Evolutionary conservation across 2,888 invertebrate genomes (phyloP).

Genomic region (Fabriciana adippe): DNA sequence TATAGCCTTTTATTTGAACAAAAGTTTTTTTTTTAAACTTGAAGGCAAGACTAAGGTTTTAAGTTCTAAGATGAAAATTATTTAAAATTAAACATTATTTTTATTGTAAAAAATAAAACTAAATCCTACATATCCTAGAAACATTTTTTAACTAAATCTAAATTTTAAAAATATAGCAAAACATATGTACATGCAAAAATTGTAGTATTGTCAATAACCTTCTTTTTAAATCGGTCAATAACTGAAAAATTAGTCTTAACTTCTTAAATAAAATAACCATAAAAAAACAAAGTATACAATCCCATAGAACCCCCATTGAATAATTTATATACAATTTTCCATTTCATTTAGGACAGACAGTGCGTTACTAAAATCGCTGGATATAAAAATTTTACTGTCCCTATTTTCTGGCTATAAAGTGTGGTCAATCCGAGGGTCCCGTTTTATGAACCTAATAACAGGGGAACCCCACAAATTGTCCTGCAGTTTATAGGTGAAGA

Average conservation of each 20-base stretch:
- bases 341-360: slow-evolving; percentile 42
- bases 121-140: too few relatives aligned
- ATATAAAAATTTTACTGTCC: slow-evolving; percentile 53
- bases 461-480: slow-evolving; percentile 39
- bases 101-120: too few relatives aligned
- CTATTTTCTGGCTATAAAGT: slow-evolving; percentile 53
- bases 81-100: too few relatives aligned
- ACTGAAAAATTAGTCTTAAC: background rate
- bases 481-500: slow-evolving; percentile 24
- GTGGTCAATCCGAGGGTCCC: slow-evolving; percentile 52
- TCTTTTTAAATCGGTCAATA: too few relatives aligned
- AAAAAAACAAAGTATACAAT: slow-evolving; percentile 21
- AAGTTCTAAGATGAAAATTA: too few relatives aligned
- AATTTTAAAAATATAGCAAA: too few relatives aligned
- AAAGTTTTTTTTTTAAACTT: too few relatives aligned
- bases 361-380: slow-evolving; percentile 46
- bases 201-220: too few relatives aligned
- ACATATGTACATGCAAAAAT: too few relatives aligned
- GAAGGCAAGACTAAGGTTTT: too few relatives aligned
- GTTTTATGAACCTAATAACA: slow-evolving; percentile 54
- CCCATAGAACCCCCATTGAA: slow-evolving; percentile 40
- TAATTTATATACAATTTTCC: slow-evolving; percentile 52
- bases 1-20: too few relatives aligned
- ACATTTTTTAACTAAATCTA: too few relatives aligned
- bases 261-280: background rate